Evolutionary conservation across 37 sponge, comb jelly and placozoan genomes (phyloP), one percentile per base, ranked within the genome.

Genomic region (Spongia lamella): DNA sequence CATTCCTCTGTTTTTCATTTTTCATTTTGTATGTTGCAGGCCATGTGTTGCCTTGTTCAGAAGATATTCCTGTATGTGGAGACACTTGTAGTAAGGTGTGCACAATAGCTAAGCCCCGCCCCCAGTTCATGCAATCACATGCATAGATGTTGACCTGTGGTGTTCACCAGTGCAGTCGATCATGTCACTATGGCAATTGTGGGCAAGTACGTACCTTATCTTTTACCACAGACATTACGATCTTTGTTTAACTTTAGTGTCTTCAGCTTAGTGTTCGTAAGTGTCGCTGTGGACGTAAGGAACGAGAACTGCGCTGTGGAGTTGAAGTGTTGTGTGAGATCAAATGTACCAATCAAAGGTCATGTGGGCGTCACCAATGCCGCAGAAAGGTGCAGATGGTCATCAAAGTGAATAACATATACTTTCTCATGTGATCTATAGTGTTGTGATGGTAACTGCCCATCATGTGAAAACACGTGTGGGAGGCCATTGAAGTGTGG

Each of bases 361-460:
- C 93, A 53, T 96, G 97, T 79, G 89, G 89, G 3, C 51, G 83
- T 24, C 97, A 96, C 71, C 95, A 78, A 72, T 96, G 97, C 59
- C 75, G 72, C 75, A 84, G 94, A 49, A 96, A 90, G 88, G 94
- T 89, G 21, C 15, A 80, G 4, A 19, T 22, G 56, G 73, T 35
- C 36, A 11, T 22, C 7, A 14, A 22, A 37, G 15, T 22, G 6
- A 22, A 47, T 21, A 38, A 36, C 17, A 33, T 32, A 30, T 55
- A 11, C 70, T 20, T 33, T 62, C 1, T 32, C 37, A 20, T n/a
- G 34, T 53, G 0, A 17, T 47, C 59, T 14, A 16, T 33, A 93
- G 95, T 94, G 95, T 47, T 94, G 95, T 81, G 86, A 81, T 84
- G 93, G 89, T 30, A 32, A 79, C n/a, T 94, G 95, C 62, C 85